Conservation (phyloP, 2,888 invertebrate genomes). For the Spicauda simplicius region DNA sequence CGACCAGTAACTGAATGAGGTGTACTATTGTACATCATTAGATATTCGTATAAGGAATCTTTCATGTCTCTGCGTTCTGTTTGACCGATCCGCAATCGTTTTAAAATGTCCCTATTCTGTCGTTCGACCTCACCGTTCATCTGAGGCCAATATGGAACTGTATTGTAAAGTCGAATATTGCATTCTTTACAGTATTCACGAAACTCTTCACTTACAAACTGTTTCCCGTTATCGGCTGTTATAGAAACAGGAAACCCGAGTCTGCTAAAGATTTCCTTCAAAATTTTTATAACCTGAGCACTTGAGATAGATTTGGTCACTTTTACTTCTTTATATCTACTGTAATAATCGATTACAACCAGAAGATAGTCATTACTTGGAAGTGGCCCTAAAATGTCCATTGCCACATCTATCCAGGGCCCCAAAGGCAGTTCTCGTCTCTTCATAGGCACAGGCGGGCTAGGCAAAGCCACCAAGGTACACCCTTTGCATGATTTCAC, state of each 20-base stretch:
- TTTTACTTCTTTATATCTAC: too few relatives aligned
- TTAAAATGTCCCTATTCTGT: constrained; percentile 40
- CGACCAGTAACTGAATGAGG: too few relatives aligned
- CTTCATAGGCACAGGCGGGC: neutral
- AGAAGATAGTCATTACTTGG: neutral
- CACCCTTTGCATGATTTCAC: constrained; percentile 6
- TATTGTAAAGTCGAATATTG: constrained; percentile 39
- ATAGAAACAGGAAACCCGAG: constrained; percentile 38
- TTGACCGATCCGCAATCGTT: constrained; percentile 39
- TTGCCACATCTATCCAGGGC: constrained; percentile 1
- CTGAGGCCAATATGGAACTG: constrained; percentile 40
- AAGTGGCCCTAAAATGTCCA: constrained; percentile 5
- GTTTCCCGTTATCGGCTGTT: constrained; percentile 40
- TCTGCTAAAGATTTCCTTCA: constrained; percentile 38
- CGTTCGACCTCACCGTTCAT: constrained; percentile 40
- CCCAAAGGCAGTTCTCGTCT: neutral
- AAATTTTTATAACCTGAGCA: neutral
- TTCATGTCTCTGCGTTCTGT: too few relatives aligned
- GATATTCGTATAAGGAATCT: too few relatives aligned
- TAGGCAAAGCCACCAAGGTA: neutral
- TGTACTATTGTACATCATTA: too few relatives aligned
- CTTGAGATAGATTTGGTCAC: too few relatives aligned
- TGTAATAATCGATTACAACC: too few relatives aligned
- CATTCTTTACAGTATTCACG: constrained; percentile 17
- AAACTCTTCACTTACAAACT: constrained; percentile 40